Base-by-base conservation (phyloP, 1,140 invertebrate species). In the Pararge aegeria region DNA sequence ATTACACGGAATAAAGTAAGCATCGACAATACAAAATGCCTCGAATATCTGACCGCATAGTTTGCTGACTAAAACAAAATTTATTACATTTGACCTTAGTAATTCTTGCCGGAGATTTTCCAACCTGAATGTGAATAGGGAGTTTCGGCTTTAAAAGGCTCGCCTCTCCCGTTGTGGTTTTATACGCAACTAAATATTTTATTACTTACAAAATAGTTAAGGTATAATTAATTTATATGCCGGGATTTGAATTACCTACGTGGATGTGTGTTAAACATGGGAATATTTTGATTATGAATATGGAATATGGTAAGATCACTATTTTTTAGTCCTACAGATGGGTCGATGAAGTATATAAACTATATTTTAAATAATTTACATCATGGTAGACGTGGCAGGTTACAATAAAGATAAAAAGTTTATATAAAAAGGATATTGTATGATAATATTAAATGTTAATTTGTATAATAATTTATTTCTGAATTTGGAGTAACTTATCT, bases 41-140 rank as follows among this genome's bases (percentile, higher is more conserved):
- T 64, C 66, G 70, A 78, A 81, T 85, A 85, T 82, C 78, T 80
- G 74, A 84, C 82, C 84, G 72, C 82, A 85, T 80, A 82, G 80
- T 82, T 87, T 78, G 79, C 68, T 66, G 73, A 68, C 82, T 83
- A 78, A 86, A 87, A 86, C 81, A 78, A 84, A 87, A 87, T 87
- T 87, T 86, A 86, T 87, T 87, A 83, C 81, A 62, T 87, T 83
- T 83, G 80, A 83, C 83, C 84, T 87, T 83, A 80, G 80, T 83
- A 83, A 83, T 84, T 84, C 84, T 83, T 80, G 76, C 64, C 70
- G 74, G 70, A 78, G 80, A 74, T 82, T 80, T 83, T 83, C 75
- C 73, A 77, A 80, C 62, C 62, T 75, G 71, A 78, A 78, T 75
- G 70, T 69, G 71, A 80, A 74, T 73, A 75, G 75, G 66, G 66